Percentiles rank a stretch among this genome's conserved stretches.
Conservation (phyloP, 2,797 vertebrate species). For the Centroberyx gerrardi region DNA sequence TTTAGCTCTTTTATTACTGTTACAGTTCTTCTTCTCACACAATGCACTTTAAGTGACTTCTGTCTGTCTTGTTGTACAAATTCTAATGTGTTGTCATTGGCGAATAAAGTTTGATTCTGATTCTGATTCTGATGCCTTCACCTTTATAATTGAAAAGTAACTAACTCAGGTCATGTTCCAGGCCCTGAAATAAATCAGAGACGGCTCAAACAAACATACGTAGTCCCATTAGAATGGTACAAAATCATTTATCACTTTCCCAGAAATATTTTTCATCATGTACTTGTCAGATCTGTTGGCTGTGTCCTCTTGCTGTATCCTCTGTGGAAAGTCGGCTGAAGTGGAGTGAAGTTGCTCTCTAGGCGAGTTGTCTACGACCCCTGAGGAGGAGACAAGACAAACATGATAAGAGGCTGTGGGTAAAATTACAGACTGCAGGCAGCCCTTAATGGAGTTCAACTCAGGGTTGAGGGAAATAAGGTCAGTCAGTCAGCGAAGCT, state of each 20-base stretch:
- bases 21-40: no score
- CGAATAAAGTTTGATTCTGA: background rate
- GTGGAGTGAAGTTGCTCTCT: slow-evolving; percentile 66
- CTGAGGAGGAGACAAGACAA: slow-evolving; percentile 78
- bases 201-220: background rate
- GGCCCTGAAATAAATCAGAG: background rate
- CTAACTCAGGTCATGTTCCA: slow-evolving; percentile 2
- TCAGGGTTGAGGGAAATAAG: slow-evolving; percentile 81
- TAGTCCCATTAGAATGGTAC: background rate
- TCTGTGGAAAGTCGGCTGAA: slow-evolving; percentile 43
- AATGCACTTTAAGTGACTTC: no score
- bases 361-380: slow-evolving; percentile 63
- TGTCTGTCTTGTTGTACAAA: no score
- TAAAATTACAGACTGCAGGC: slow-evolving; percentile 85
- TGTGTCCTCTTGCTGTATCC: slow-evolving; percentile 14
- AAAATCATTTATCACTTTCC: slow-evolving; percentile 17
- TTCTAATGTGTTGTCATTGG: background rate
- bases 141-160: slow-evolving; percentile 26
- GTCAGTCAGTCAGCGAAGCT: slow-evolving; percentile 74
- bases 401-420: slow-evolving; percentile 82
- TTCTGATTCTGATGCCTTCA: background rate
- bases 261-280: slow-evolving; percentile 30
- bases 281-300: slow-evolving; percentile 30
- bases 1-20: no score
- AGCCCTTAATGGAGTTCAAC: slow-evolving; percentile 83